Evolutionary conservation across 2,888 invertebrate species (phyloP), one percentile per base, ranked within the genome.

Genomic region (Euphydryas editha): DNA sequence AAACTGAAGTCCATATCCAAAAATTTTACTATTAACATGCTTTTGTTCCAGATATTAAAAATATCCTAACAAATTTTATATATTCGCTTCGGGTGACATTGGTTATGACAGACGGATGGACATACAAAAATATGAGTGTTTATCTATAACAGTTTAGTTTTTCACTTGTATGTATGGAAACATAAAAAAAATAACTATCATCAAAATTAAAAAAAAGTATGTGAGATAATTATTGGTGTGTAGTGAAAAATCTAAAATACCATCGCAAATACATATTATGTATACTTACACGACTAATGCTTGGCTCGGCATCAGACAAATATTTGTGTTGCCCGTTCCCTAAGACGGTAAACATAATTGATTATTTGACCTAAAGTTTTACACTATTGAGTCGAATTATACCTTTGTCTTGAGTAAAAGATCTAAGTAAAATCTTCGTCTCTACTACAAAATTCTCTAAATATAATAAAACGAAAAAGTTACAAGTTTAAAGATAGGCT

Each of bases 301-400:
- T 46, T 47, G 37, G 17, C 21, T 63, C 17, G 10, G 18, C 57
- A 21, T 56, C 24, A 39, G 39, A 11, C 79, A 81, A 86, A 87
- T 83, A 81, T 86, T 86, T 83, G 77, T 72, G 24, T 30, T 24
- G 17, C 18, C 62, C 76, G 69, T 71, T 72, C 74, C 74, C 71
- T 72, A 68, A 75, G 75, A 76, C 76, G 72, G 71, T 71, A 75
- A 75, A 78, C 79, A 80, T 82, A 82, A 77, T 82, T 80, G 79
- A 72, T 76, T 83, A 71, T 72, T 71, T 73, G 69, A 54, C 65
- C 60, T 68, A 51, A 62, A 36, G 49, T 57, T 61, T 59, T 66
- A 60, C 57, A 37, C 6, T 20, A 18, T 20, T 18, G 6, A 21
- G 42, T 44, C 39, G 49, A 20, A 62, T 44, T 15, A 47, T 47